phyloP scores from a whole-genome alignment of 2,888 invertebrate species.

The Neoitamus cyanurus region DNA sequence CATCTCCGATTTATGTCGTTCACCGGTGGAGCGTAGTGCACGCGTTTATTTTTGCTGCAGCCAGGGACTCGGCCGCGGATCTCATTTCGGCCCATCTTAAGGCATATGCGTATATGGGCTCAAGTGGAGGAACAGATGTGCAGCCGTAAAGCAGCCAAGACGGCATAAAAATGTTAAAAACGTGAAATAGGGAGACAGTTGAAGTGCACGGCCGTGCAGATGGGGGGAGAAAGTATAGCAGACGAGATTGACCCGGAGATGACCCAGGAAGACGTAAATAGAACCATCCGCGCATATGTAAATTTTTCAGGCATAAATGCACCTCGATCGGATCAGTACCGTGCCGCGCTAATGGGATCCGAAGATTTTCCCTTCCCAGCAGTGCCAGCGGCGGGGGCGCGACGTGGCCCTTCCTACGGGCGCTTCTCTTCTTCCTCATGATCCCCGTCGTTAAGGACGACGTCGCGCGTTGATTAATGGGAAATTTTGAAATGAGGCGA shows the following conservation, averaged over 20 bases:
- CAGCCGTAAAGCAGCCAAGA: not conserved
- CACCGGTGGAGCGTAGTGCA: constrained; percentile 21
- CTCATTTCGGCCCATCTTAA: not conserved
- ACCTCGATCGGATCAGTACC: not conserved
- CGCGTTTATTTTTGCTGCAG: constrained; percentile 48
- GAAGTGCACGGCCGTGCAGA: not conserved
- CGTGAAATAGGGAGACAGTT: constrained; percentile 23
- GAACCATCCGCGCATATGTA: constrained; percentile 40
- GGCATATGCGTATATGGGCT: not conserved
- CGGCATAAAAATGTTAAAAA: constrained; percentile 16
- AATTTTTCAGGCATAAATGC: constrained; percentile 35
- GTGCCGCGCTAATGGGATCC: not conserved
- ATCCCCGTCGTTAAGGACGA: constrained; percentile 14
- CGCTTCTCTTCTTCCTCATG: constrained; percentile 24
- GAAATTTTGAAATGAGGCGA: constrained; percentile 16
- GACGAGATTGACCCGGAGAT: constrained; percentile 49
- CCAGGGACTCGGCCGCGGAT: constrained; percentile 16
- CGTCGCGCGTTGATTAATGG: constrained; percentile 19
- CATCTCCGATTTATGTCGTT: constrained; percentile 48
- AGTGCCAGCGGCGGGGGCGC: not conserved
- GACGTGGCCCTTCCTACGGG: not conserved
- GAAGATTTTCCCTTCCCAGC: not conserved
- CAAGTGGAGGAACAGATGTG: constrained; percentile 20
- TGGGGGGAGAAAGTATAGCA: constrained; percentile 14
- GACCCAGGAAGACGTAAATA: constrained; percentile 51